phyloP scores from a whole-genome alignment of 2,888 invertebrate genomes.

The Patella ulyssiponensis region DNA sequence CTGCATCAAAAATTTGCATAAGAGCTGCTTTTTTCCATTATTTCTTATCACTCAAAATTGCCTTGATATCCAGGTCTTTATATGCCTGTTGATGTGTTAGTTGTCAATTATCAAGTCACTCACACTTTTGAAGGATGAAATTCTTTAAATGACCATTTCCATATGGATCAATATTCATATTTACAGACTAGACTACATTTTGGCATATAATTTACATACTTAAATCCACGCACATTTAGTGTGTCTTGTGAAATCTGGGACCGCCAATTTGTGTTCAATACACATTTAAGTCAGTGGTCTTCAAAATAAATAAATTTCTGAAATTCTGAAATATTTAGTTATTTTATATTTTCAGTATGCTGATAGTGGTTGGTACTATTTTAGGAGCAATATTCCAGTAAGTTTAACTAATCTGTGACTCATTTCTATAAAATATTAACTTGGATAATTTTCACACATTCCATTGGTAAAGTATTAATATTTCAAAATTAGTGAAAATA shows the following conservation, averaged over 20 bases:
- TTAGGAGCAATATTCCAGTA: conserved; percentile 74
- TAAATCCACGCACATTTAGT: too few species aligned
- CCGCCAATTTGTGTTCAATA: background rate
- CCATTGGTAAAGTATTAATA: too few species aligned
- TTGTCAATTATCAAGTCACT: too few species aligned
- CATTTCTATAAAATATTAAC: background rate
- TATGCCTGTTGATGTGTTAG: background rate
- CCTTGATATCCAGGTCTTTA: background rate
- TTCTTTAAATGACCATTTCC: too few species aligned
- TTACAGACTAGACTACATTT: too few species aligned
- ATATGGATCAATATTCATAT: too few species aligned
- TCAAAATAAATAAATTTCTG: background rate
- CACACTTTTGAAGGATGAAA: too few species aligned
- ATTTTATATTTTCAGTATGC: conserved; percentile 69
- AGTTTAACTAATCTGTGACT: conserved; percentile 45
- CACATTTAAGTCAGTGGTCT: background rate
- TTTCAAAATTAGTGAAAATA: too few species aligned
- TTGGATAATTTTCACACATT: background rate
- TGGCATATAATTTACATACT: too few species aligned
- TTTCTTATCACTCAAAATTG: background rate
- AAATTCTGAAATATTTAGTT: background rate
- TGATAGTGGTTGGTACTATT: conserved; percentile 74
- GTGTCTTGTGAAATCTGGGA: background rate
- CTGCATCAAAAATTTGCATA: background rate
- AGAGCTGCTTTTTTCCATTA: background rate